Evolutionary conservation across 1,140 invertebrate species (phyloP), one percentile per base, ranked within the genome.

Genomic region (Trichomalopsis sarcophagae): DNA sequence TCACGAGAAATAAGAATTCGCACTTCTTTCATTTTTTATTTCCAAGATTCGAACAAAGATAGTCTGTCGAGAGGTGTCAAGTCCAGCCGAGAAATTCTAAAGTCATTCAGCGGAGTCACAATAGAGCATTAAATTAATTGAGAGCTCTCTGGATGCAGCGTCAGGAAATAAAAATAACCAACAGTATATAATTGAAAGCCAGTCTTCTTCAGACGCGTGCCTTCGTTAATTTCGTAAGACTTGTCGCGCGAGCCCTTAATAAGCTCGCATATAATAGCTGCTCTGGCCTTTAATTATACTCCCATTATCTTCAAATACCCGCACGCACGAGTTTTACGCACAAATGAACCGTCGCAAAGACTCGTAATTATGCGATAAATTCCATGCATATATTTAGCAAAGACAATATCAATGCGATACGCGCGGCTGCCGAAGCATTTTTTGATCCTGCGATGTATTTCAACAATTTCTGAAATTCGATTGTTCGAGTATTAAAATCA

Each of bases 101-200:
- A 44, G 40, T 11, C 40, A 10, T 44, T 44, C 40, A 44, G 9
- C 40, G 40, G 1, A 9, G 13, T 3, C 47, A 50, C 47, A 17
- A 50, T 50, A 50, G 10, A 50, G 13, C 27, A 27, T 69, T 69
- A 33, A 21, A 71, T 71, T 71, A 71, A 71, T 71, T 71, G 7
- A 71, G 30, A 27, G 6, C 30, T 33, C 30, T 33, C 2, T 71
- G 10, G 33, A 13, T 71, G 69, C 27, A 27, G 27, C 69, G 69
- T 33, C 10, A 4, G 73, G 23, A 40, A 75, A 40, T 33, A n/a
- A 40, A 75, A 75, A 40, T 11, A 75, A 40, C 14, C 5, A 1
- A 1, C 40, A 75, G 36, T 6, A 13, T 75, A 36, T 76, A 77
- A 77, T 77, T 77, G 75, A 77, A 77, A 77, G 75, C 40, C 55